Base-by-base conservation (phyloP, 2,797 vertebrate species). In the Chelonia mydas region DNA sequence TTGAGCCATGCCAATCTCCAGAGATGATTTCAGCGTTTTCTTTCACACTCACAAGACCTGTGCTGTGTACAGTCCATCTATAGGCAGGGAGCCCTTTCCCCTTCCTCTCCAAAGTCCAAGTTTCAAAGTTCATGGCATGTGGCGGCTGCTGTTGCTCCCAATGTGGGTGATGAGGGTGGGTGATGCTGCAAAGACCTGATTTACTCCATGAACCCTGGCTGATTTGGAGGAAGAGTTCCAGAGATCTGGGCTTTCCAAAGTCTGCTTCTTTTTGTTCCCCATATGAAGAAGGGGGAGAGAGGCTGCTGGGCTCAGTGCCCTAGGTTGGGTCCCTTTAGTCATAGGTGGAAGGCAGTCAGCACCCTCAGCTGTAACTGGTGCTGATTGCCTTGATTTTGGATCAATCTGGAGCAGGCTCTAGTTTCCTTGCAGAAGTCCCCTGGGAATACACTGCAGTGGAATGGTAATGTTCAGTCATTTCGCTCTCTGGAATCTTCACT, bases 41-140 rank as follows among this genome's bases (percentile, higher is more conserved):
- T 16, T 11, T 19, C 68, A 72, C 31, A 50, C 47, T 31, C 49
- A 61, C 23, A 7, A 51, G 82, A 92, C 93, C 95, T 88, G n/a
- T 47, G 27, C 72, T 86, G 77, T 83, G 88, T 68, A 28, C 87
- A 49, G n/a, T 87, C 93, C 80, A 15, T 7, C 57, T 95, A 92
- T 86, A 91, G 47, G n/a, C 41, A 59, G 88, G 28, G 90, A 96
- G 93, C 78, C 0, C 77, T 80, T 95, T 90, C 95, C 86, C 82
- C 92, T 84, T 54, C 9, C 37, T 47, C 82, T 41, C 0, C 2
- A 93, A 81, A 81, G 49, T 51, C 25, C 28, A 78, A 25, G 80
- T 95, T 94, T 95, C 83, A 81, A 61, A 93, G 89, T 89, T 93
- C 49, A 86, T 33, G 0, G n/a, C 11, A 19, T 41, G 17, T 19